phyloP scores from a whole-genome alignment of 2,888 invertebrate genomes.

The Xanthostigma xanthostigma region DNA sequence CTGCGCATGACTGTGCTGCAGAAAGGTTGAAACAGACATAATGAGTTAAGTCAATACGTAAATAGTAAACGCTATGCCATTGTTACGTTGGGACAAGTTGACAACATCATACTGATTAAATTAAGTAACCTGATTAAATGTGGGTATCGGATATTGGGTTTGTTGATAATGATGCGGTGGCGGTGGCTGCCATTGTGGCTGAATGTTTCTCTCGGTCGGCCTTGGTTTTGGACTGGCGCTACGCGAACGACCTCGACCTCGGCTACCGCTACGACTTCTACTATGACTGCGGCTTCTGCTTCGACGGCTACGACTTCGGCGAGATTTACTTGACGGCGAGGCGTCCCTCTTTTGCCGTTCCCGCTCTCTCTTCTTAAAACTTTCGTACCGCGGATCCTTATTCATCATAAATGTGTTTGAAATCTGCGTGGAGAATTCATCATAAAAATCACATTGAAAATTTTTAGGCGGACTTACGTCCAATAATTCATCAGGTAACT shows the following conservation, averaged over 20 bases:
- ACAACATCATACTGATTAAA: background rate
- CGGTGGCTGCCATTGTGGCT: background rate
- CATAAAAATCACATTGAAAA: too few species aligned
- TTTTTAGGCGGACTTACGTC: too few species aligned
- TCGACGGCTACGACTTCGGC: slow-evolving; percentile 8
- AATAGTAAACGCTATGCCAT: too few species aligned
- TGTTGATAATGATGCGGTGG: background rate
- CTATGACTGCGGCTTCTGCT: slow-evolving; percentile 16
- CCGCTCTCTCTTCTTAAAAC: slow-evolving; percentile 8
- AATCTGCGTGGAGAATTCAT: too few species aligned
- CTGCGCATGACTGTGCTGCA: too few species aligned
- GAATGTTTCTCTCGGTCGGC: background rate
- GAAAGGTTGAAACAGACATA: too few species aligned
- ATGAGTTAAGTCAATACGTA: too few species aligned
- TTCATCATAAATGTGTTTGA: too few species aligned
- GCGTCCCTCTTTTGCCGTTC: slow-evolving; percentile 12
- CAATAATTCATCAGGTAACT: too few species aligned
- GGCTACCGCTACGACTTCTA: background rate
- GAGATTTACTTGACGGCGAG: too few species aligned
- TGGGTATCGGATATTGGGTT: background rate
- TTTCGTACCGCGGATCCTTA: too few species aligned
- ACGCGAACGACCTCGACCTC: background rate
- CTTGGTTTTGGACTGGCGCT: background rate
- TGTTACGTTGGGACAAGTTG: too few species aligned
- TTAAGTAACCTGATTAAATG: background rate